These are phyloP conservation scores for Varanus salvator DNA, from an alignment of 2,113 vertebrate species.

Conservation along the genomic window DNA sequence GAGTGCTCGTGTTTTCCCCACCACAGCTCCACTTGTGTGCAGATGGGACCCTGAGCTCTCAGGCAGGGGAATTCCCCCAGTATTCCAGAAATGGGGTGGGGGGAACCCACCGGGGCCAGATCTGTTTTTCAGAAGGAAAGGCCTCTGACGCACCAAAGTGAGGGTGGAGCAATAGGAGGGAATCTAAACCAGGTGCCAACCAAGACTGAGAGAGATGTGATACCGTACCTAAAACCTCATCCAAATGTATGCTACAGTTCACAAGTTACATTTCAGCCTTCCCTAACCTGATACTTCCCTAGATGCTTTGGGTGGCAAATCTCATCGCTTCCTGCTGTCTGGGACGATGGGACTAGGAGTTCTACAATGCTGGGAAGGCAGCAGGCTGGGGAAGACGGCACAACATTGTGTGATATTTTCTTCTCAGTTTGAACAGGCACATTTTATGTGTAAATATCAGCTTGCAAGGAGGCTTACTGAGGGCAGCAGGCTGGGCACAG, in stretches of 20 bases:
- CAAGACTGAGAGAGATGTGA: not conserved
- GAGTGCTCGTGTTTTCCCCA: slow-evolving; percentile 18
- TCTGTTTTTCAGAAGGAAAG: not conserved
- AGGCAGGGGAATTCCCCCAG: not conserved
- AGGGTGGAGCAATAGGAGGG: not conserved
- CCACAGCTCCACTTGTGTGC: not conserved
- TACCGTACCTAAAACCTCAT: not conserved
- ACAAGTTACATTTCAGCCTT: too few relatives aligned
- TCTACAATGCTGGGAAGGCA: too few relatives aligned
- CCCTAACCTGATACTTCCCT: too few relatives aligned
- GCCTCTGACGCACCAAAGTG: not conserved
- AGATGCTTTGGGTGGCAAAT: too few relatives aligned
- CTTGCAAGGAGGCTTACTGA: not conserved
- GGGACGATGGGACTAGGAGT: too few relatives aligned
- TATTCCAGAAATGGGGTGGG: not conserved
- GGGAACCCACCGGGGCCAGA: not conserved
- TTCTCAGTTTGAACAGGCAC: not conserved
- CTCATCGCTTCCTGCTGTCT: too few relatives aligned
- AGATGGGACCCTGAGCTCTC: not conserved
- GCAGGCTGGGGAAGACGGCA: too few relatives aligned
- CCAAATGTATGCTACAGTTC: not conserved
- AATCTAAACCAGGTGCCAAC: not conserved
- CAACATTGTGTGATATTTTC: not conserved
- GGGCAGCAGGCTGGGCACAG: not conserved
- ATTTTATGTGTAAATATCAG: not conserved